phyloP scores from a whole-genome alignment of 2,797 vertebrate genomes.

The Notolabrus celidotus region DNA sequence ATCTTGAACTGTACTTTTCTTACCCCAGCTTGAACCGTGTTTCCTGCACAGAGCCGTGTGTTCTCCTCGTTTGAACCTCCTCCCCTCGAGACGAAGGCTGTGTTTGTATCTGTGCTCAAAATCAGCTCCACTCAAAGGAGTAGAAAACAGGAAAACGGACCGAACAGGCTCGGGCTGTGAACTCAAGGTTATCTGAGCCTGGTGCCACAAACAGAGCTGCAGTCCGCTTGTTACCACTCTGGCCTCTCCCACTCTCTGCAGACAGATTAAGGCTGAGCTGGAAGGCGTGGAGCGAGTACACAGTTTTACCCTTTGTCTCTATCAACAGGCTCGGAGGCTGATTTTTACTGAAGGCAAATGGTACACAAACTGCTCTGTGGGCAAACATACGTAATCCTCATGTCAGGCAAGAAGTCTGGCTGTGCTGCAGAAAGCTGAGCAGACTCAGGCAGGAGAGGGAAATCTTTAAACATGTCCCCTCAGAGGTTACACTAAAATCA shows the following conservation, averaged over 20 bases:
- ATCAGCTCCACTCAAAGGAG: slow-evolving; percentile 47
- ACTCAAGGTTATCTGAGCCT: slow-evolving; percentile 66
- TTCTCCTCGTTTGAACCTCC: slow-evolving; percentile 53
- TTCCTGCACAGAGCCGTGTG: slow-evolving; percentile 32
- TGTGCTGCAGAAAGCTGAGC: no score
- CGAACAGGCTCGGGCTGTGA: slow-evolving; percentile 27
- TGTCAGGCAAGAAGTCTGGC: neutral
- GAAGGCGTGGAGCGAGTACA: slow-evolving; percentile 21
- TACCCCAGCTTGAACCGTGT: slow-evolving; percentile 31
- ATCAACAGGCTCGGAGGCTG: slow-evolving; percentile 12
- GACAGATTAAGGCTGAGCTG: slow-evolving; percentile 42
- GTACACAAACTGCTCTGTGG: slow-evolving; percentile 7
- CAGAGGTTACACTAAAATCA: neutral
- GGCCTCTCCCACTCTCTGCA: slow-evolving; percentile 38
- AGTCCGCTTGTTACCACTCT: slow-evolving; percentile 58
- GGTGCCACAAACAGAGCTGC: slow-evolving; percentile 48
- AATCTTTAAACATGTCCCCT: neutral
- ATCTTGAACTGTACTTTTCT: slow-evolving; percentile 10
- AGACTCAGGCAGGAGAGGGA: neutral
- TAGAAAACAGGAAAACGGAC: neutral
- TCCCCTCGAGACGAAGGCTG: slow-evolving; percentile 52
- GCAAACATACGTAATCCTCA: neutral
- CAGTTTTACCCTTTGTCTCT: slow-evolving; percentile 30
- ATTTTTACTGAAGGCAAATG: slow-evolving; percentile 8
- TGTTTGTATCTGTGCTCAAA: slow-evolving; percentile 56